Evolutionary conservation across 2,888 invertebrate species (phyloP), one percentile per base, ranked within the genome.

Genomic region (Dione juno): DNA sequence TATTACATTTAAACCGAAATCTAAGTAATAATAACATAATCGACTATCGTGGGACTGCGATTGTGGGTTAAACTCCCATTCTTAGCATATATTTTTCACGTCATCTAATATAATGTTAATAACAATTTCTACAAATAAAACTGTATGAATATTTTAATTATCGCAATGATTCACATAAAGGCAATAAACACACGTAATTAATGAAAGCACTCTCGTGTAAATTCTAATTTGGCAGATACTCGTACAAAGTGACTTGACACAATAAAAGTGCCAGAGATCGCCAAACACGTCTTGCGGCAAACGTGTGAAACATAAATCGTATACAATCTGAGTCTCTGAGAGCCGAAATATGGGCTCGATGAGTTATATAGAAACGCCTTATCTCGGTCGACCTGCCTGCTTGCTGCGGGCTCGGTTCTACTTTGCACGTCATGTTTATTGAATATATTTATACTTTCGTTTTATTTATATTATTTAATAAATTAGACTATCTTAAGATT

Each of bases 281-380:
- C 63, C 57, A 65, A 66, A 71, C 75, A 76, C 76, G 76, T 75
- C 71, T 75, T 74, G 72, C 71, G 70, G 70, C 67, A 70, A 61
- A 75, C 75, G 75, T 73, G 77, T 77, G 72, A 74, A 72, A 72
- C 78, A 80, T 80, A 80, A 80, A 79, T 79, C 75, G 72, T 69
- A 72, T 76, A 74, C 79, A 80, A 80, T 80, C 80, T 79, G 77
- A 77, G 75, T 79, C 79, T 80, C 80, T 79, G 77, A 77, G 75
- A 75, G 69, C 71, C 78, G 72, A 77, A 79, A 78, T 80, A 79
- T 80, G 79, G 79, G 75, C 71, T 63, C 76, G 77, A 79, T 80
- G 80, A 80, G 77, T 80, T 80, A 81, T 80, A 76, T 75, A 75
- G 72, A 75, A 50, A 74, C 71, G 71, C 75, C 72, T 79, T 80